These are phyloP conservation scores for Drosophila mayaguana DNA, from an alignment of 2,888 invertebrate species.

Conservation along the genomic window DNA sequence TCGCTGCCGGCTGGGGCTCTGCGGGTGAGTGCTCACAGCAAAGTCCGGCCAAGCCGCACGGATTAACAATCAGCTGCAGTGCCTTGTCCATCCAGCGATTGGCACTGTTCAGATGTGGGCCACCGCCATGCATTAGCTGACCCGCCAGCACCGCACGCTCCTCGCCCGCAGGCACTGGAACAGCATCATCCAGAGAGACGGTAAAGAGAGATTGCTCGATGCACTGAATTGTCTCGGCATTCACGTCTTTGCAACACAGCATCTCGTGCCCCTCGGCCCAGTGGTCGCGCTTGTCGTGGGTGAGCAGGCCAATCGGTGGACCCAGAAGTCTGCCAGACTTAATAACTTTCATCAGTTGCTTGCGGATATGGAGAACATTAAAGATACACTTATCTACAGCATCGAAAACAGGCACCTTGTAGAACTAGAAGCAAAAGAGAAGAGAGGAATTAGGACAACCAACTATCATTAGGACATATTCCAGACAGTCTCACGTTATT, in stretches of 20 bases:
- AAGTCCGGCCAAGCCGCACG: conserved; percentile 92
- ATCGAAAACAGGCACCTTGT: conserved; percentile 88
- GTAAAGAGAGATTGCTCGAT: conserved; percentile 92
- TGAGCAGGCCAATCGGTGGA: conserved; percentile 90
- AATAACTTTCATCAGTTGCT: conserved; percentile 86
- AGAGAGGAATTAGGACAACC: neutral
- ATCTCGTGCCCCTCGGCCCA: conserved; percentile 90
- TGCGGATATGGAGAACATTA: conserved; percentile 88
- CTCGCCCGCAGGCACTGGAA: conserved; percentile 75
- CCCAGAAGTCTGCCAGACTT: conserved; percentile 85
- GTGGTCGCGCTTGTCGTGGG: conserved; percentile 91
- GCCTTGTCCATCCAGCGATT: conserved; percentile 99
- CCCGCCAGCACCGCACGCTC: conserved; percentile 87
- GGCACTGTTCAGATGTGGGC: conserved; percentile 89
- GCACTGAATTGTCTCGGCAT: conserved; percentile 86
- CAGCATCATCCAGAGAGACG: conserved; percentile 91
- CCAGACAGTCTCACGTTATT: conserved; percentile 89
- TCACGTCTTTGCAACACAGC: conserved; percentile 86
- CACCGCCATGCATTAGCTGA: conserved; percentile 94
- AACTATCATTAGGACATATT: neutral
- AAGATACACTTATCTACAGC: conserved; percentile 87
- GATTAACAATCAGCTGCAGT: conserved; percentile 92
- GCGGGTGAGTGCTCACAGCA: conserved; percentile 97
- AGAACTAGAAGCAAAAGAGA: conserved; percentile 86
- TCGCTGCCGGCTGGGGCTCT: conserved; percentile 95